Percentiles rank a stretch among this genome's conserved stretches.
These are phyloP conservation scores for Eustalomyia histrio DNA, from an alignment of 2,888 invertebrate species.

Conservation along the genomic window DNA sequence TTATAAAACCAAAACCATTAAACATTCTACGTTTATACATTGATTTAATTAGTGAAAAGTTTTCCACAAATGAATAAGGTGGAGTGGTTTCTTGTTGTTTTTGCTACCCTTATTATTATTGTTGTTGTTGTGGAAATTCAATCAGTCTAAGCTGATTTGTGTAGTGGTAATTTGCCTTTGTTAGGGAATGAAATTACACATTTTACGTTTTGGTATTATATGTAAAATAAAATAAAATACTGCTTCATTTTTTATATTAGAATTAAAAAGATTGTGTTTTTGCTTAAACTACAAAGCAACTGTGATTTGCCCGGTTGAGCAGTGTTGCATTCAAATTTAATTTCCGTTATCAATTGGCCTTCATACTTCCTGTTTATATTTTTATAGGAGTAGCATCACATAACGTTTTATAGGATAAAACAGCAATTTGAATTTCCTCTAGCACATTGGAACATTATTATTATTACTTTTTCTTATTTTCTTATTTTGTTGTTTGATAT, in stretches of 20 bases:
- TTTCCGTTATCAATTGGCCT: constrained; percentile 65
- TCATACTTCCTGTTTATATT: constrained; percentile 45
- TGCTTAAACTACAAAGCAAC: neutral
- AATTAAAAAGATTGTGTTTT: constrained; percentile 1
- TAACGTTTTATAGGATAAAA: neutral
- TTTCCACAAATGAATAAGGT: neutral
- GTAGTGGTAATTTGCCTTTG: constrained; percentile 36
- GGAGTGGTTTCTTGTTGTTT: neutral
- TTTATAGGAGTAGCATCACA: neutral
- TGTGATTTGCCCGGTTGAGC: constrained; percentile 2
- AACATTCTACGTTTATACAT: constrained; percentile 22
- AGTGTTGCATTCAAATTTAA: constrained; percentile 65
- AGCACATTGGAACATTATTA: neutral
- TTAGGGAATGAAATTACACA: neutral
- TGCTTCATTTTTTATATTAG: neutral
- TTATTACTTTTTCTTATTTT: too few relatives aligned
- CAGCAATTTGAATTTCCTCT: neutral
- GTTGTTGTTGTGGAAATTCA: constrained; percentile 38
- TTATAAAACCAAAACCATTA: constrained; percentile 16
- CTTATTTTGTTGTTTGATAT: neutral
- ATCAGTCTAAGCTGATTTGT: constrained; percentile 39
- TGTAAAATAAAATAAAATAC: neutral
- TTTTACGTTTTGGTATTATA: neutral
- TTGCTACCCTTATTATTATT: constrained; percentile 8
- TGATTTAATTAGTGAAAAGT: constrained; percentile 47